Conservation (phyloP, 2,888 invertebrate genomes). For the Leptura quadrifasciata region DNA sequence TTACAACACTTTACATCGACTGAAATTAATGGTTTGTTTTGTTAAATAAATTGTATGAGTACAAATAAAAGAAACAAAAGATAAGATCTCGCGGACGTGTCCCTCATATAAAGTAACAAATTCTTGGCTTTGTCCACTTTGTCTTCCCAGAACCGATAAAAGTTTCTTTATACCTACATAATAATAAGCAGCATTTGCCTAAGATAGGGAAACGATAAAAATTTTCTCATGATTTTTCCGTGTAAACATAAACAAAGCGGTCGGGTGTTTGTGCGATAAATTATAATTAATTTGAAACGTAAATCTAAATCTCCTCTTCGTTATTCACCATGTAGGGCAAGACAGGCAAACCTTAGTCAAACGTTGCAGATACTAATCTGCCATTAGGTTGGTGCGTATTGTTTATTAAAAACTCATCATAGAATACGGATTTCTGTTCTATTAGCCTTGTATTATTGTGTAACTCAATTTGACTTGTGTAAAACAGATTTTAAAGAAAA, state of each 20-base stretch:
- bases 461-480: too few species aligned
- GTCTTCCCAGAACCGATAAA: conserved; percentile 35
- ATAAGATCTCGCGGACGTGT: conserved; percentile 37
- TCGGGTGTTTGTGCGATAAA: not conserved
- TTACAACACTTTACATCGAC: conserved; percentile 13
- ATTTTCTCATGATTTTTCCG: conserved; percentile 33
- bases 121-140: conserved; percentile 17
- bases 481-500: too few species aligned
- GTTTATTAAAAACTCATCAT: too few species aligned
- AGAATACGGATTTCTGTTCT: too few species aligned
- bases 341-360: too few species aligned
- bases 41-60: conserved; percentile 36
- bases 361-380: too few species aligned
- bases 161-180: conserved; percentile 35
- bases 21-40: conserved; percentile 38
- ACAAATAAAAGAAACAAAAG: conserved; percentile 26
- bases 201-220: conserved; percentile 29
- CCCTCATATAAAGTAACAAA: conserved; percentile 29
- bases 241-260: not conserved
- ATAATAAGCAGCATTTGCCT: conserved; percentile 33
- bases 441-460: too few species aligned
- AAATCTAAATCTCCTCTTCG: not conserved
- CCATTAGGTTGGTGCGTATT: too few species aligned
- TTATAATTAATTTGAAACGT: not conserved
- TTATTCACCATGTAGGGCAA: too few species aligned